Evolutionary conservation across 2,113 vertebrate genomes (phyloP).

Genomic region (Bombycilla garrulus): DNA sequence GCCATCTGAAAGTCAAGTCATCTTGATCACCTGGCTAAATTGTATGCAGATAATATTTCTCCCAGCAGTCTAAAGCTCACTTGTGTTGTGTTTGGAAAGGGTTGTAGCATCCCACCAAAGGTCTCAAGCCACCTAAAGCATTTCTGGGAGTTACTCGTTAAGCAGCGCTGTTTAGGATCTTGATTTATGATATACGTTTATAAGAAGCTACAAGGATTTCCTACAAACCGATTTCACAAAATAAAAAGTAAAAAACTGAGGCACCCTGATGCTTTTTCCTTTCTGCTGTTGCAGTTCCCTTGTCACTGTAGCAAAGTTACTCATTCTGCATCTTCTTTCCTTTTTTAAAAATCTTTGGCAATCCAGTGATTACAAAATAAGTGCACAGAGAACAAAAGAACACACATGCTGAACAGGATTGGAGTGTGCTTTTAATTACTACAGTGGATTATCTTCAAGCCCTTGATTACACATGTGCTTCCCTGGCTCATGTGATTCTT

Average conservation of each 20-base stretch:
- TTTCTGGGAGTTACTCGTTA: not conserved
- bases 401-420: not conserved
- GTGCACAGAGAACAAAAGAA: slow-evolving; percentile 19
- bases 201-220: not conserved
- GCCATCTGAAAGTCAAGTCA: not conserved
- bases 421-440: slow-evolving; percentile 54
- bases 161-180: not conserved
- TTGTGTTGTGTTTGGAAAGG: not conserved
- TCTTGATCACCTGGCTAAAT: not conserved
- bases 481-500: not conserved
- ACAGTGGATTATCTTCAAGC: slow-evolving; percentile 11
- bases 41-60: not conserved
- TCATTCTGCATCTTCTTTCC: not conserved
- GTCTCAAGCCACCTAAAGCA: not conserved
- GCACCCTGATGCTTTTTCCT: not conserved
- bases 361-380: not conserved
- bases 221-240: not conserved
- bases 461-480: slow-evolving; percentile 18
- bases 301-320: not conserved
- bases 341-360: not conserved
- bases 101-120: not conserved
- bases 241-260: not conserved
- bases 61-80: not conserved
- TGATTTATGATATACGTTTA: not conserved
- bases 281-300: not conserved